phyloP scores from a whole-genome alignment of 2,797 vertebrate genomes.

The Loris lydekkerianus region DNA sequence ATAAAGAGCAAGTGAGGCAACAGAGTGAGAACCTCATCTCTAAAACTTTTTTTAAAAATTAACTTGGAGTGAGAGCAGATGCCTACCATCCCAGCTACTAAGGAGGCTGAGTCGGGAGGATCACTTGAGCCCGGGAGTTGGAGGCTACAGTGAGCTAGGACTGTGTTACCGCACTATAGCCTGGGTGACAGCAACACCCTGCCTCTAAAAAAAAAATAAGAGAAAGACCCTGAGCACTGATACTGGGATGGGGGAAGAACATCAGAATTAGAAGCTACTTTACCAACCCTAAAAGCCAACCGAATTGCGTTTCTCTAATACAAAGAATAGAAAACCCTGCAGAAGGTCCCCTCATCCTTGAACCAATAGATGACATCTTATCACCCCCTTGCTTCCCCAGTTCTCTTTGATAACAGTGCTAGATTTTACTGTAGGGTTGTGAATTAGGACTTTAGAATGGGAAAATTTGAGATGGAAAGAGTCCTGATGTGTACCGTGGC shows the following conservation, averaged over 20 bases:
- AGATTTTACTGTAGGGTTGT: neutral
- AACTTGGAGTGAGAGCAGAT: neutral
- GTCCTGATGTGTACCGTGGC: neutral
- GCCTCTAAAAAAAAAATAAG: neutral
- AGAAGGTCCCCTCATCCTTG: neutral
- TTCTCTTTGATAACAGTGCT: constrained; percentile 10
- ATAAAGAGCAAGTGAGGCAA: neutral
- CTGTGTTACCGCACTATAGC: neutral
- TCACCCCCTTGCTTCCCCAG: neutral
- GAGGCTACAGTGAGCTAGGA: neutral
- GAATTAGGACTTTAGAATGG: neutral
- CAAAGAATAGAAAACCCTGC: neutral
- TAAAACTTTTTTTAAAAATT: neutral
- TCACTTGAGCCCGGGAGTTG: neutral
- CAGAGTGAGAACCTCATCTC: neutral
- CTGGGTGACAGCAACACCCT: neutral
- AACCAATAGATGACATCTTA: neutral
- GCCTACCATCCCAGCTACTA: neutral
- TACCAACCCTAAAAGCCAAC: neutral
- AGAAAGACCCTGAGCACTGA: neutral
- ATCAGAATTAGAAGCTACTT: neutral
- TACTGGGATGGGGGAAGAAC: neutral
- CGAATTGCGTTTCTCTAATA: neutral
- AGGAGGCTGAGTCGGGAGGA: neutral
- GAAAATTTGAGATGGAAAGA: neutral